Base-by-base conservation (phyloP, 2,797 vertebrate genomes). In the Sorex maritimensis region DNA sequence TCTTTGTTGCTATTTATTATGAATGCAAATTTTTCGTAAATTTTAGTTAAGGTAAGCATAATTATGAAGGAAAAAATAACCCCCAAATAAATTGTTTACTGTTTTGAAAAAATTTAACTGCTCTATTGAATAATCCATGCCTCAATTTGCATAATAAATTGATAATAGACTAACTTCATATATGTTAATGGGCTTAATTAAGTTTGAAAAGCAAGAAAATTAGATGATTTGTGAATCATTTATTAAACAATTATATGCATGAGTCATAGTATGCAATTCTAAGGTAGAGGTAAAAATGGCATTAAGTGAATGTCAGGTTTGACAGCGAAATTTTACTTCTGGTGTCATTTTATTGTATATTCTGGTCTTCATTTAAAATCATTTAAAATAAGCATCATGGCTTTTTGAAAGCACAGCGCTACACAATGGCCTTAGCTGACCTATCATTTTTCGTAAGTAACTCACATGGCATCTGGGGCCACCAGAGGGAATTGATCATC, bases 201-300 rank as follows among this genome's bases (percentile, higher is more conserved):
- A 61, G 55, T 91, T 93, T 85, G 58, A 94, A 90, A 94, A 78
- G 17, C 63, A 91, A 89, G 58, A 89, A 96, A 88, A 91, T 87
- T 77, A 74, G 46, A 86, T 63, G 9, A 88, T 52, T 80, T 46
- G 41, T 49, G 55, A 88, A 52, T 78, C 44, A 30, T 68, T 90
- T 87, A 78, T 82, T 95, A 78, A 81, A 72, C 4, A 86, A 92
- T 95, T 90, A 90, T 55, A 74, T 71, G n/a, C 71, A 44, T 34
- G 67, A 86, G 65, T 52, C 26, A 30, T 23, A 72, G 15, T 30
- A 74, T 24, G 65, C 24, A 38, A 1, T 80, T 71, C 26, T 81
- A n/a, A 91, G 26, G 13, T 34, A 52, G 24, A 81, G 6, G 1
- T 44, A n/a, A 74, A 83, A 34, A 15, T 14, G 67, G 23, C 30